Percentiles rank a stretch among this genome's conserved stretches.
Conservation (phyloP, 2,888 invertebrate genomes). For the Hemistola chrysoprasaria region DNA sequence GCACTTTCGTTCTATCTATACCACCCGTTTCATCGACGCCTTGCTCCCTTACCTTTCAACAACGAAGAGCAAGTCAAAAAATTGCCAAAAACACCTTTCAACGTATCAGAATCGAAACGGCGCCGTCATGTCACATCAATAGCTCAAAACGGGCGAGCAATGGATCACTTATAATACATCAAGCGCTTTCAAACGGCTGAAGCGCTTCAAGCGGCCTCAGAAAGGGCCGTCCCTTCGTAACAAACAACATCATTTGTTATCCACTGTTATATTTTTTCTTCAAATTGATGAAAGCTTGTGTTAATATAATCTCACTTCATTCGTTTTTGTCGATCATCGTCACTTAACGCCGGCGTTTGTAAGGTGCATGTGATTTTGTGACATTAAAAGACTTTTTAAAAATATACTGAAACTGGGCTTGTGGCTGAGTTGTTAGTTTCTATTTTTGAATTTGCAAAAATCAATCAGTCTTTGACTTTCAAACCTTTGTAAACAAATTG, state of each 20-base stretch:
- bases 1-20: no score
- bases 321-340: slow-evolving; percentile 81
- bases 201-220: slow-evolving; percentile 33
- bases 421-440: no score
- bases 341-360: slow-evolving; percentile 62
- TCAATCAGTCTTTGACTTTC: no score
- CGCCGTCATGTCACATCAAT: slow-evolving; percentile 64
- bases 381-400: neutral
- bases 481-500: no score
- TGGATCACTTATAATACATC: slow-evolving; percentile 51
- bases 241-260: slow-evolving; percentile 82
- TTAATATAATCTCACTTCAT: slow-evolving; percentile 81
- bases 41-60: no score
- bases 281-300: slow-evolving; percentile 71
- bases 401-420: no score
- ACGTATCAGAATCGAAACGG: slow-evolving; percentile 37
- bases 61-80: slow-evolving; percentile 17
- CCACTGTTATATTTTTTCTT: slow-evolving; percentile 70
- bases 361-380: slow-evolving; percentile 38
- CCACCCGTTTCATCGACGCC: no score
- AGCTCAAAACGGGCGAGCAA: slow-evolving; percentile 39
- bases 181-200: slow-evolving; percentile 28
- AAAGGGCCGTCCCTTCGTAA: slow-evolving; percentile 45
- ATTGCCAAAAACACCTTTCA: slow-evolving; percentile 27
- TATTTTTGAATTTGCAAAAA: no score